Evolutionary conservation across 2,113 vertebrate genomes (phyloP), one percentile per base, ranked within the genome.

Genomic region (Oncorhynchus kisutch): DNA sequence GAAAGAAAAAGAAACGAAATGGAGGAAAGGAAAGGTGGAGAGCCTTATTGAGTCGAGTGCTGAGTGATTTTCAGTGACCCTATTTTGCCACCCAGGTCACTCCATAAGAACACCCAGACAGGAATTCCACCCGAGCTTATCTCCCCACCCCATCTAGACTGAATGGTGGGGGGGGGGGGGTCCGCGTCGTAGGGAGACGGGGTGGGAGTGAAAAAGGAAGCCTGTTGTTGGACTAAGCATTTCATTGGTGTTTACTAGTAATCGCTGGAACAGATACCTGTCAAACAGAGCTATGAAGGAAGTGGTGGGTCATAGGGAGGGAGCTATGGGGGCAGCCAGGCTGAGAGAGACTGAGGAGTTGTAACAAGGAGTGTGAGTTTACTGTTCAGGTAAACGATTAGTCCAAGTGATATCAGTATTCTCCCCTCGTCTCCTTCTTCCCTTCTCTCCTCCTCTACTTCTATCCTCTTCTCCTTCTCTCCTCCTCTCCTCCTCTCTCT

Each of bases 41-140:
- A 82, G 66, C 73, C 62, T 91, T 87, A 78, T 85, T 92, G 91
- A 93, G 83, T 13, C 1, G 48, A 86, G 91, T 90, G 94, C 73
- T 93, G 94, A 94, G 91, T 93, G 94, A 93, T 89, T 84, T 89
- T 91, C 87, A 90, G 87, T 90, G 91, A 89, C 84, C 91, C 89
- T 88, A 90, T 75, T 45, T 81, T 88, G 91, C 93, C 94, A 94
- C 92, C 92, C 95, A 93, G 93, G 93, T 94, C 92, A 92, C 89
- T 76, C 49, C 74, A 45, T 45, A 86, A 75, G 88, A 84, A 94
- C 87, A 86, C 92, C 79, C 84, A 90, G 90, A 92, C 86, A 83
- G 89, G 89, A 93, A 94, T 85, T 87, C 91, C 93, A 92, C 85
- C 78, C 49, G 25, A 72, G 87, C 85, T 89, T 92, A 93, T 91